Evolutionary conservation across 35 echinoderm and acorn worm species (phyloP), one percentile per base, ranked within the genome.

Genomic region (Ophiothrix spiculata): DNA sequence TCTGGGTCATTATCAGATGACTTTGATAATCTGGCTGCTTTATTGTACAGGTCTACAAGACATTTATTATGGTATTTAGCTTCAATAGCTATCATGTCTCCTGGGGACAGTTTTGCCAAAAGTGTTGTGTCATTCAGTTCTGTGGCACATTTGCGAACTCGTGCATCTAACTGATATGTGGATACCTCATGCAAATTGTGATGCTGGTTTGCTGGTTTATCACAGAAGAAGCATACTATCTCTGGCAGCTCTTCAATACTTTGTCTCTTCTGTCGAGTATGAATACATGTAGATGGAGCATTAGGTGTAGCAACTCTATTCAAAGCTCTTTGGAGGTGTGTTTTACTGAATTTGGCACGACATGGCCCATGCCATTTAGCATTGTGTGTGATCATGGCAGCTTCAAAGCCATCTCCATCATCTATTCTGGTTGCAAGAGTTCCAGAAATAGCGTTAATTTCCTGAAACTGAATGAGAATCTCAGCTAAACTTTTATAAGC

Each of bases 351-450:
- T 75, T 54, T 33, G 81, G 80, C 79, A 41, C 21, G 54, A 86
- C 81, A 37, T n/a, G 32, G 75, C 33, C 87, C 34, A 39, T 91
- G 90, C 83, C 78, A 91, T 28, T 86, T 36, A 35, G 90, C 90
- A 12, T 37, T 73, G 77, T 91, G 56, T 45, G 10, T 32, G 25
- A 56, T 41, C 31, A 92, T 35, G 36, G 90, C 56, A 1, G 64
- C 79, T 80, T 93, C 82, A 3, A 93, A 60, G 34, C 87, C 91
- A 85, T 54, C 45, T 37, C 83, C 90, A 87, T 80, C 33, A 16
- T 86, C 75, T 73, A 83, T 64, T 11, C 77, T 39, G 28, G 77
- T 12, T 15, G 39, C 4, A 0, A 88, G 37, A 32, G 45, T 37
- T 54, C 21, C 45, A 40, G 86, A 76, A 42, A 80, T 54, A 15